Evolutionary conservation across 2,113 vertebrate genomes (phyloP), one percentile per base, ranked within the genome.

Genomic region (Tapirus terrestris): DNA sequence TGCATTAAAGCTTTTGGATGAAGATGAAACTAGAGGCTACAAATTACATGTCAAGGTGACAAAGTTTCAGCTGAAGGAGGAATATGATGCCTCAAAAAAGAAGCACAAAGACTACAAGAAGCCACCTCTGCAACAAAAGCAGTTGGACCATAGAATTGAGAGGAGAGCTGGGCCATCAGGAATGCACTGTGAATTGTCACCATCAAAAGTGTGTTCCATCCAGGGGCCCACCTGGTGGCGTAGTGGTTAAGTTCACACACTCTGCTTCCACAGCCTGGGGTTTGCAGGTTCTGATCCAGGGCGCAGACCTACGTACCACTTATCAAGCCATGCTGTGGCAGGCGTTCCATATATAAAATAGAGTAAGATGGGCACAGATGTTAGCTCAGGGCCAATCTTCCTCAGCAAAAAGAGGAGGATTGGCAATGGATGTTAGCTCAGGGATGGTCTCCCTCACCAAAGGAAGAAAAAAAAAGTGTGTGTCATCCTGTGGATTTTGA

Each of bases 71-170:
- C 98, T 99, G 31, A 99, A 99, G 98, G 99, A 99, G 85, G 98
- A 99, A 95, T 99, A 99, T 13, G 99, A 99, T 60, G 99, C 99
- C 98, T 99, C 98, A 98, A 99, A 99, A 68, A 99, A 99, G 98
- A 99, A 99, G 98, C 99, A 65, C 97, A 99, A 99, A 98, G 99
- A 99, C 89, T 99, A 99, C 92, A 99, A 97, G 98, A 99, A 98
- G 95, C 39, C 99, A 65, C 99, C 99, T 65, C 98, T 98, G 95
- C 99, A 99, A 96, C 99, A 99, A 97, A 99, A 99, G 98, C 99
- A 99, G 98, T 97, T 99, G 98, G 99, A 99, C 98, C 99, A 99
- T 99, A 99, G 99, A 98, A 99, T 99, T 0, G 99, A 99, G 98
- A 99, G 99, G 98, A 97, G 99, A 98, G 97, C 98, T 23, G 99